phyloP scores from a whole-genome alignment of 2,113 vertebrate species.

The Diglossa brunneiventris region DNA sequence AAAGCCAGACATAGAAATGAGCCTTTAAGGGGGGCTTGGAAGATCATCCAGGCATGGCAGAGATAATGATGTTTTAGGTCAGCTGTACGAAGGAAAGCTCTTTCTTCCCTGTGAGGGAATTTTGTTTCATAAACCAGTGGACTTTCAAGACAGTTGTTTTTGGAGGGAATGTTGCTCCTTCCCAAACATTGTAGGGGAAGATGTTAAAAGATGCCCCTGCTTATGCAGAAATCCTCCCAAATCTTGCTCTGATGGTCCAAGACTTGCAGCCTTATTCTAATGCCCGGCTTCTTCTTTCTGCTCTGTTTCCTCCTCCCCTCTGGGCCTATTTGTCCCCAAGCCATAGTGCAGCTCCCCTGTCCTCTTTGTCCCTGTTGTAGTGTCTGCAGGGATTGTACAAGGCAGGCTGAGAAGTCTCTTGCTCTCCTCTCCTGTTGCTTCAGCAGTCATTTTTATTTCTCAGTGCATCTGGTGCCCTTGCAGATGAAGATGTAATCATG shows the following conservation, averaged over 20 bases:
- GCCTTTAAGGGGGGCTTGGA: background rate
- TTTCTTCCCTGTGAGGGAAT: background rate
- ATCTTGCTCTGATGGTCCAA: background rate
- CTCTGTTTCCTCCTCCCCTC: background rate
- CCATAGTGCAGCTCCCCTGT: background rate
- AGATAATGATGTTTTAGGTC: background rate
- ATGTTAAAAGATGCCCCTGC: background rate
- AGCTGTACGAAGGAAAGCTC: background rate
- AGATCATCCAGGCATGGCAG: background rate
- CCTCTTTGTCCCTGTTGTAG: background rate
- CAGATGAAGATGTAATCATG: background rate
- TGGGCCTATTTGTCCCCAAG: background rate
- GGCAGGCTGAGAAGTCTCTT: background rate
- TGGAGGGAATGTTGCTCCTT: background rate
- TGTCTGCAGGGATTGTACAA: background rate
- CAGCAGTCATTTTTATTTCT: background rate
- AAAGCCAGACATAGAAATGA: background rate
- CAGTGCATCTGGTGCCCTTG: background rate
- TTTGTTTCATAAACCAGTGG: background rate
- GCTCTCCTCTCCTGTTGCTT: constrained; percentile 5
- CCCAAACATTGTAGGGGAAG: background rate
- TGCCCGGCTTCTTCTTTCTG: background rate
- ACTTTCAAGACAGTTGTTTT: background rate
- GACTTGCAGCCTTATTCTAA: background rate
- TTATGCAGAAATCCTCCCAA: background rate